These are phyloP conservation scores for Phaonia tiefii DNA, from an alignment of 2,888 invertebrate species.

Conservation along the genomic window DNA sequence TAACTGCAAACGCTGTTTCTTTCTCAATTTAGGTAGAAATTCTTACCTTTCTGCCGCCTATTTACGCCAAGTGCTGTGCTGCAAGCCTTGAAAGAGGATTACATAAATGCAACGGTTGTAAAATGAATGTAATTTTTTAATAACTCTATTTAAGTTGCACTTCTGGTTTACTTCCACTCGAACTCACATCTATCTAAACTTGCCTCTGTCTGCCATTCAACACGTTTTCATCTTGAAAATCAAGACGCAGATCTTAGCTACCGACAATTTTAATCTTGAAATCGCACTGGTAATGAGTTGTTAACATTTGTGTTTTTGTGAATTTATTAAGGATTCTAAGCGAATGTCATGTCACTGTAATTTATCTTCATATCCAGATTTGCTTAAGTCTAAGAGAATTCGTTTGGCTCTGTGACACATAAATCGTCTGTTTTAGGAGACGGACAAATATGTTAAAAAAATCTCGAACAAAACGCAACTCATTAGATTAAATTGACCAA, in stretches of 20 bases:
- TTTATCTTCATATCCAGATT: no score
- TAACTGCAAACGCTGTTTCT: not conserved
- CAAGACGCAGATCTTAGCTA: not conserved
- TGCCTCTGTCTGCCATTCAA: not conserved
- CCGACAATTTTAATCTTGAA: constrained; percentile 13
- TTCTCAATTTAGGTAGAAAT: not conserved
- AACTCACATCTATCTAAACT: not conserved
- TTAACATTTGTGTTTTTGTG: constrained; percentile 51
- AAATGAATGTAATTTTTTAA: constrained; percentile 3
- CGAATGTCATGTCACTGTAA: constrained; percentile 5
- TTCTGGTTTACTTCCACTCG: constrained; percentile 12
- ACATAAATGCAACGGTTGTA: not conserved
- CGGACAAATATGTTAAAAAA: no score
- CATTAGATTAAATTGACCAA: no score
- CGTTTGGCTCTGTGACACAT: not conserved
- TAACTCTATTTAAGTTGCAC: constrained; percentile 28
- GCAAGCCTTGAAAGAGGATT: constrained; percentile 10
- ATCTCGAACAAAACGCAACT: no score
- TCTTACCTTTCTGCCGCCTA: constrained; percentile 46
- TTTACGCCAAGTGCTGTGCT: constrained; percentile 51
- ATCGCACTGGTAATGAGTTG: constrained; percentile 32
- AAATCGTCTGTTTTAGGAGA: not conserved
- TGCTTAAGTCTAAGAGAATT: not conserved
- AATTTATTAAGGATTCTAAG: constrained; percentile 50
- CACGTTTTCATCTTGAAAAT: not conserved